Conservation (phyloP, 2,113 vertebrate species). For the Mobula birostris region DNA sequence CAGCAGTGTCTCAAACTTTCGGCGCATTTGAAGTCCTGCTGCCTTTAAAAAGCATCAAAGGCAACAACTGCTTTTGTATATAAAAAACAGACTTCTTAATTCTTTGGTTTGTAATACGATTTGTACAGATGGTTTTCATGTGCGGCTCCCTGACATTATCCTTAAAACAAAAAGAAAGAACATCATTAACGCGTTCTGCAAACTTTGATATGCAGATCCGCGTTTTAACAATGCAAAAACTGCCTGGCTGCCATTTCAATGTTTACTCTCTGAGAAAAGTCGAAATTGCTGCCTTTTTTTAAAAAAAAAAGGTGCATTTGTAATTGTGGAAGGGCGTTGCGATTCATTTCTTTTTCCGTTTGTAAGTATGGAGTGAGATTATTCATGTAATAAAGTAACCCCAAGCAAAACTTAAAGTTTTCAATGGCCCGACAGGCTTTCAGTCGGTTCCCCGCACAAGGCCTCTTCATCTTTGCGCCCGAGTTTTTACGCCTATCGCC, state of each 20-base stretch:
- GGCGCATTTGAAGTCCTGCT: not conserved
- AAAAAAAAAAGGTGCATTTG: not conserved
- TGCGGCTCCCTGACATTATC: not conserved
- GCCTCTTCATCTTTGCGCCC: not conserved
- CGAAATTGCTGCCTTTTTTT: not conserved
- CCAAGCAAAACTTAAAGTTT: not conserved
- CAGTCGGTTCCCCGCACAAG: not conserved
- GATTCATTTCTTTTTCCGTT: not conserved
- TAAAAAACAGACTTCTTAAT: not conserved
- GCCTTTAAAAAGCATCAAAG: not conserved
- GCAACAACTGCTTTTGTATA: not conserved
- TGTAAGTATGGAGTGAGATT: not conserved
- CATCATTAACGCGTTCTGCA: not conserved
- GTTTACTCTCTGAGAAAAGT: not conserved
- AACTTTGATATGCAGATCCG: slow-evolving; percentile 12
- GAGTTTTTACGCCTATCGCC: not conserved
- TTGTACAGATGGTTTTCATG: slow-evolving; percentile 30
- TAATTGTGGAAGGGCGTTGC: not conserved
- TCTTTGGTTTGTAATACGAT: not conserved
- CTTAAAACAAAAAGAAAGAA: not conserved
- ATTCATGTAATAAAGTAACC: not conserved
- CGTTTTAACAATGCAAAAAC: not conserved
- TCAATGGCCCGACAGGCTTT: slow-evolving; percentile 14
- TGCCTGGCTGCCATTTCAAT: not conserved
- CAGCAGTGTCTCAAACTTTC: not conserved